Base-by-base conservation (phyloP, 2,797 vertebrate genomes). In the Odontamblyopus lacepedii region DNA sequence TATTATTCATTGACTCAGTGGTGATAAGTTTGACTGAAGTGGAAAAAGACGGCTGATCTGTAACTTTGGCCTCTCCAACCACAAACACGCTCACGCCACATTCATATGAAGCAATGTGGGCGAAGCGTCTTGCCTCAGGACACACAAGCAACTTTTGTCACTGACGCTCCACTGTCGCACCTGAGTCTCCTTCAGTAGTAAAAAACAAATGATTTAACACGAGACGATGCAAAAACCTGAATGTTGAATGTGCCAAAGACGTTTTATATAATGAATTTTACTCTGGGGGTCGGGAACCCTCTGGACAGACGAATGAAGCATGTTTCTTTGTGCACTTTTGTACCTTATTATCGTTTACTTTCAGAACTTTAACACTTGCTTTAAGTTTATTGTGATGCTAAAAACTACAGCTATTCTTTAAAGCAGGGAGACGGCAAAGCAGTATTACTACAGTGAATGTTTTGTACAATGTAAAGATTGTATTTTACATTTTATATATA, bases 281-380 rank as follows among this genome's bases (percentile, higher is more conserved):
- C 2, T 7, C 16, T 30, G 66, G 81, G 81, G 83, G 80, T 88
- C 85, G 76, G 84, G 87, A 80, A 87, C 80, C 71, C 74, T 66
- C 38, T 19, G 13, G 11, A 68, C 57, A 44, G 29, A 13, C 30
- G 30, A 38, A 38, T 38, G 35, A 38, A 23, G 16, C 23, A 69
- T 50, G 30, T 55, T 11, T 71, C 74, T 65, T 71, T 72, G 59
- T 38, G 55, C 62, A 72, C 63, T 59, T 51, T 66, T 48, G 44
- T 48, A 48, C 44, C 44, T 66, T 75, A 60, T 74, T 62, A 5
- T 76, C 75, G 50, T 86, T 79, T 72, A 27, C 63, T 26, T 38
- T 71, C 61, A 85, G 69, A 76, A 67, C 77, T 74, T 16, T 70
- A 35, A 71, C 11, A 26, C n/a, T 63, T 59, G 4, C 70, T 62